Percentiles rank a stretch among this genome's conserved stretches.
Conservation (phyloP, 2,888 invertebrate species). For the Tortrix viridana region DNA sequence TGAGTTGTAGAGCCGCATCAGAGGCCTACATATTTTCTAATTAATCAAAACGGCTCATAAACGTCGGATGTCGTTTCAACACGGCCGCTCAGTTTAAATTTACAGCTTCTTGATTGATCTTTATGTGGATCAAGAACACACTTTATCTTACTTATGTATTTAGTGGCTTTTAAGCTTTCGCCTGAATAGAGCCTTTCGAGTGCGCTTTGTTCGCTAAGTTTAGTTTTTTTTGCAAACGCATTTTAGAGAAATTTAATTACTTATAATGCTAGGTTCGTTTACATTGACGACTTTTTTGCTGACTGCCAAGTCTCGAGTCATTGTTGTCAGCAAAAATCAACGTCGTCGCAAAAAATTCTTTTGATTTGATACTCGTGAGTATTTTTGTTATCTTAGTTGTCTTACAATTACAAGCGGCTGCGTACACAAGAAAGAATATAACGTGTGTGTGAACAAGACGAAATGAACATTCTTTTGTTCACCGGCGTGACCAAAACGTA, state of each 20-base stretch:
- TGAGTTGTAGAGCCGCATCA: conserved; percentile 29
- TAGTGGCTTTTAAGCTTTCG: conserved; percentile 1
- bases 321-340: no score
- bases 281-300: no score
- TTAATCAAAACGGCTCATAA: conserved; percentile 33
- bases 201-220: no score
- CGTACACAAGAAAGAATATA: background rate
- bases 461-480: background rate
- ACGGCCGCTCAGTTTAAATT: conserved; percentile 21
- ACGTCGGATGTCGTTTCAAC: conserved; percentile 36
- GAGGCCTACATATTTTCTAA: conserved; percentile 33
- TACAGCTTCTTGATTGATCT: conserved; percentile 31
- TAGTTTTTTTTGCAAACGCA: no score
- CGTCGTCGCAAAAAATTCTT: no score
- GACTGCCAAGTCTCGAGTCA: no score
- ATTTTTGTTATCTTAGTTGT: no score
- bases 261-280: no score
- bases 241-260: no score
- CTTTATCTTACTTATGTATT: background rate
- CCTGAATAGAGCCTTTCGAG: background rate
- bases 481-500: conserved; percentile 12
- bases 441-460: background rate
- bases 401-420: background rate
- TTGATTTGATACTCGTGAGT: no score
- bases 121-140: conserved; percentile 12